Percentiles rank a stretch among this genome's conserved stretches.
Conservation (phyloP, 2,888 invertebrate species). For the Itoplectis maculator region DNA sequence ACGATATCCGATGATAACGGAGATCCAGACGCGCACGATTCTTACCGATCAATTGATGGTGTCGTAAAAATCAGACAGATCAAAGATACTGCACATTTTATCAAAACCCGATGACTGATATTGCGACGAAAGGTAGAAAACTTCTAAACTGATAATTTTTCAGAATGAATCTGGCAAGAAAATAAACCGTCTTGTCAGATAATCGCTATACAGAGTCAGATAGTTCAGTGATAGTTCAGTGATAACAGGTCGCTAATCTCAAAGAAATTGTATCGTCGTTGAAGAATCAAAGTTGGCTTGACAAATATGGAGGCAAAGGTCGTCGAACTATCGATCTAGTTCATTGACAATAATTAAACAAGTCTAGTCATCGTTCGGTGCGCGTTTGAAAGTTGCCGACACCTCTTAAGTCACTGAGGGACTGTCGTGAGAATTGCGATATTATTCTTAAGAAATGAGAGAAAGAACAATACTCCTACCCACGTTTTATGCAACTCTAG, state of each 20-base stretch:
- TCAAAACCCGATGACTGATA: background rate
- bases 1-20: background rate
- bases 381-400: no score
- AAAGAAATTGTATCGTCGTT: background rate
- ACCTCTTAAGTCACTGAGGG: no score
- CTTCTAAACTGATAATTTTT: background rate
- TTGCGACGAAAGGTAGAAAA: background rate
- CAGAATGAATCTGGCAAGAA: background rate
- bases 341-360: background rate
- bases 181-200: background rate
- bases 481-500: no score
- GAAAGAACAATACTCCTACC: no score
- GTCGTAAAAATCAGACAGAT: background rate
- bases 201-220: background rate
- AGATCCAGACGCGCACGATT: background rate
- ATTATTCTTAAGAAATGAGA: no score
- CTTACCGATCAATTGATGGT: slow-evolving; percentile 13
- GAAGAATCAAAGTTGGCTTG: background rate
- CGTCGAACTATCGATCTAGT: background rate
- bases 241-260: background rate
- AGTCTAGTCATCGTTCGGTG: no score
- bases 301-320: slow-evolving; percentile 15
- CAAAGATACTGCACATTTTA: slow-evolving; percentile 3
- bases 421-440: no score
- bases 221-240: slow-evolving; percentile 10